Evolutionary conservation across 2,113 vertebrate species (phyloP), one percentile per base, ranked within the genome.

Genomic region (Theristicus caerulescens): DNA sequence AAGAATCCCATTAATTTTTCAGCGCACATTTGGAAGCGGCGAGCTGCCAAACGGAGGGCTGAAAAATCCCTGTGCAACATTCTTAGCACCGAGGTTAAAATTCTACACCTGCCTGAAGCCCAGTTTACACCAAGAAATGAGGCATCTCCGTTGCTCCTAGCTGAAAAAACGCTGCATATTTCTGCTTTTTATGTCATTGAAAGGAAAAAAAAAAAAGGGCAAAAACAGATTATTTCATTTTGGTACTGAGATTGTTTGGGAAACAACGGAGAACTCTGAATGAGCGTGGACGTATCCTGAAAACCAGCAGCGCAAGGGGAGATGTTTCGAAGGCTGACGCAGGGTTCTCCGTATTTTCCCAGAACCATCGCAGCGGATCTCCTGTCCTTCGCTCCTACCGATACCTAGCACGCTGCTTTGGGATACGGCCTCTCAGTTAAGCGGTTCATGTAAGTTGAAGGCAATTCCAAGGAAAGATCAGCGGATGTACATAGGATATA

Each of bases 1-100:
- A 86, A 95, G 89, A 82, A 90, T 42, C 24, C 84, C 94, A 91
- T 91, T 91, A 85, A 96, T 94, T 91, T 94, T 91, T 88, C 94
- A 96, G 94, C 9, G 38, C 44, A 4, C 65, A 34, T 69, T 67
- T 67, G 86, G 76, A 96, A 93, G 88, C 0, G 0, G 22, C 20
- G 36, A 86, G 58, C 25, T 66, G 93, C 84, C 86, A 66, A 82
- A 42, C 3, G 3, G 57, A 90, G 80, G 36, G 31, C 47, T 89
- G 78, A 76, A 92, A 88, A 91, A 82, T 20, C 87, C 78, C 82
- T 24, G 49, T n/a, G 52, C 49, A n/a, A 31, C 16, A 9, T 52
- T n/a, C 27, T 26, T 17, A 11, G 46, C 8, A 3, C 17, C 1
- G 5, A 91, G 73, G 67, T 19, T 67, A 44, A 24, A 65, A 79